Evolutionary conservation across 2,888 invertebrate genomes (phyloP).

Genomic region (Zeuzera pyrina): DNA sequence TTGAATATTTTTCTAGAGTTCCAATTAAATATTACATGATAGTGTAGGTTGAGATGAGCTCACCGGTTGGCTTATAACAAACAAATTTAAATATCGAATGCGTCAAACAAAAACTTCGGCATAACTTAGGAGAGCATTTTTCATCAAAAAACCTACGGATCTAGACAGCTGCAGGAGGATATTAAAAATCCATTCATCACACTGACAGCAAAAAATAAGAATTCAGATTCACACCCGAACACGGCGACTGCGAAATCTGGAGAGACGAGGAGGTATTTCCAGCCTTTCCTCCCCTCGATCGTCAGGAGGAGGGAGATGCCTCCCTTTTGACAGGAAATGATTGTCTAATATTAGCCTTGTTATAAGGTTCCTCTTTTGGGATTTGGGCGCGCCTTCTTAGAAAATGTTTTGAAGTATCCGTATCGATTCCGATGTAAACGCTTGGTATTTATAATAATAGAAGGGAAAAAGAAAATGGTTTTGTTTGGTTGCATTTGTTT

Average conservation of each 20-base stretch:
- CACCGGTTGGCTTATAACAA: too few species aligned
- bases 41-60: too few species aligned
- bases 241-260: slow-evolving; percentile 60
- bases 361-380: slow-evolving; percentile 66
- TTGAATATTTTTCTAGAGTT: too few species aligned
- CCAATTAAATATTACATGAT: too few species aligned
- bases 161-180: slow-evolving; percentile 57
- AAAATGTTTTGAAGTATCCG: slow-evolving; percentile 18
- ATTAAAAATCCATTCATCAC: slow-evolving; percentile 68
- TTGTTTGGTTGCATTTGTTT: too few species aligned
- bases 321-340: slow-evolving; percentile 72
- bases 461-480: too few species aligned
- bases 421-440: too few species aligned
- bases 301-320: slow-evolving; percentile 35
- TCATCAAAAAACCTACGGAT: slow-evolving; percentile 30
- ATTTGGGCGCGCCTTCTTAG: slow-evolving; percentile 38
- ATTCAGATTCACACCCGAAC: slow-evolving; percentile 64
- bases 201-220: slow-evolving; percentile 57
- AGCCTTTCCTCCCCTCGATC: slow-evolving; percentile 30
- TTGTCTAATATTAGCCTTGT: slow-evolving; percentile 73
- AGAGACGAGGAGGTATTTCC: slow-evolving; percentile 60
- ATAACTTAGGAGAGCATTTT: slow-evolving; percentile 33
- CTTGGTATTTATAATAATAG: too few species aligned
- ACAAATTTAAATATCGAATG: slow-evolving; percentile 1
- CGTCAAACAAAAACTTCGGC: too few species aligned